Evolutionary conservation across 2,888 invertebrate species (phyloP).

Genomic region (Seira ritae): DNA sequence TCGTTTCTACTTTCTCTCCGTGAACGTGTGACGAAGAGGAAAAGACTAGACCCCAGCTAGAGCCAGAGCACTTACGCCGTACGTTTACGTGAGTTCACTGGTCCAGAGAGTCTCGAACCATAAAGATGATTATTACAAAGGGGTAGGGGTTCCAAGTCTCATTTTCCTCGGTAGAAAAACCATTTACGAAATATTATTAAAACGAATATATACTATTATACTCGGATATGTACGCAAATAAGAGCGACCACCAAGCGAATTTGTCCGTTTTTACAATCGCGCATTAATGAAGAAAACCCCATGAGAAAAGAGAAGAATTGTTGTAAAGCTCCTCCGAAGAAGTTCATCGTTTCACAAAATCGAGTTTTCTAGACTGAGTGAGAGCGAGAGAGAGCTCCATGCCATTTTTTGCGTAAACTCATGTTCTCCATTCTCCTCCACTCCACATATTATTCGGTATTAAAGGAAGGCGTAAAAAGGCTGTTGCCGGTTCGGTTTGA

Average conservation of each 20-base stretch:
- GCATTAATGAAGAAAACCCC: too few relatives aligned
- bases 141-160: not conserved
- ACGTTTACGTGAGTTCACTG: not conserved
- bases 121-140: not conserved
- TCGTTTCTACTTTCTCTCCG: too few relatives aligned
- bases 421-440: not conserved
- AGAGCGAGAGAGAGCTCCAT: constrained; percentile 29
- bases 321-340: too few relatives aligned
- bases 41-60: not conserved
- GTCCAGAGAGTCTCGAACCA: not conserved
- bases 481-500: not conserved
- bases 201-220: too few relatives aligned
- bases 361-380: too few relatives aligned
- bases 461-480: constrained; percentile 44
- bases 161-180: not conserved
- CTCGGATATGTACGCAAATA: not conserved
- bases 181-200: constrained; percentile 14
- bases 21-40: not conserved
- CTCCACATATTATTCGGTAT: constrained; percentile 8
- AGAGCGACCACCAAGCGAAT: too few relatives aligned
- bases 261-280: too few relatives aligned
- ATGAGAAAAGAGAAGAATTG: too few relatives aligned
- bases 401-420: constrained; percentile 44
- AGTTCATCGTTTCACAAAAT: too few relatives aligned
- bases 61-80: too few relatives aligned